Evolutionary conservation across 2,888 invertebrate genomes (phyloP).

Genomic region (Ametastegia equiseti): DNA sequence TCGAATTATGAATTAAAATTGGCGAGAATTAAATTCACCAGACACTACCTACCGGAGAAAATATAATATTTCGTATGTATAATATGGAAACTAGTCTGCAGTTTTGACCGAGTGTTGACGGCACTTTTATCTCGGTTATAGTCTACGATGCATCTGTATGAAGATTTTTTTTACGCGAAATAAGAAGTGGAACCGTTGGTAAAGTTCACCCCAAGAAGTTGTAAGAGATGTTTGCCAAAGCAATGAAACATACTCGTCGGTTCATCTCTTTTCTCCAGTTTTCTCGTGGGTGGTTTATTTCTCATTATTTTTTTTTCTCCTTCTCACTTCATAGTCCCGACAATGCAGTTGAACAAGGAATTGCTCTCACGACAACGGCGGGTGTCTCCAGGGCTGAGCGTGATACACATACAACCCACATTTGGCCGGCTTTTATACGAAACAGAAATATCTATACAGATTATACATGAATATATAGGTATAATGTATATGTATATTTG

Average conservation of each 20-base stretch:
- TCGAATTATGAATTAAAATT: no score
- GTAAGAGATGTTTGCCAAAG: background rate
- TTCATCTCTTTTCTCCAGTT: background rate
- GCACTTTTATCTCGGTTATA: no score
- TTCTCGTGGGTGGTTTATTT: background rate
- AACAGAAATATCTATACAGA: background rate
- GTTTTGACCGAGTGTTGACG: no score
- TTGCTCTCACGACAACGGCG: slow-evolving; percentile 28
- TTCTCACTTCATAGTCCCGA: background rate
- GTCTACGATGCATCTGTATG: no score
- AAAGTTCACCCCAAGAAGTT: no score
- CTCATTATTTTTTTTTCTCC: background rate
- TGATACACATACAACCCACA: background rate
- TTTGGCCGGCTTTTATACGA: background rate
- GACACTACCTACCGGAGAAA: no score
- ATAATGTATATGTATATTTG: background rate
- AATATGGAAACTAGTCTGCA: no score
- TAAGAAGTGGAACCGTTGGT: no score
- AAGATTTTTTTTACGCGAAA: no score
- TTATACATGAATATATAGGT: no score
- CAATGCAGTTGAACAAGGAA: slow-evolving; percentile 39
- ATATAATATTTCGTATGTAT: no score
- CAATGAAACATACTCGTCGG: background rate
- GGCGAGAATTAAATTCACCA: no score
- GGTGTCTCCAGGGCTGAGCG: background rate